phyloP scores from a whole-genome alignment of 2,888 invertebrate genomes.

The Euphydryas editha region DNA sequence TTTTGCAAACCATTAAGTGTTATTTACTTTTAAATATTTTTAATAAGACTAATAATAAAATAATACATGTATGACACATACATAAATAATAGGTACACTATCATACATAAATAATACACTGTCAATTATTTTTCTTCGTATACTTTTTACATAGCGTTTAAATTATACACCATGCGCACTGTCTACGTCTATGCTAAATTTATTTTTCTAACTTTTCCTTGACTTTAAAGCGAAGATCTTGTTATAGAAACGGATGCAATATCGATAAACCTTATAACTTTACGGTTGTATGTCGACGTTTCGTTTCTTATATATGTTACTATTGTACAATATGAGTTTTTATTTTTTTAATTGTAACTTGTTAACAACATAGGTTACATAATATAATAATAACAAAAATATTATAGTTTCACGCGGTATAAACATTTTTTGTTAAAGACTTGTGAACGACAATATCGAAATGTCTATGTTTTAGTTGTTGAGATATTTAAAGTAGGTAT shows the following conservation, averaged over 20 bases:
- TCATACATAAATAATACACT: too few species aligned
- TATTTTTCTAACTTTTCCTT: conserved; percentile 14
- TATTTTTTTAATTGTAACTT: background rate
- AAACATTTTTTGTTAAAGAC: too few species aligned
- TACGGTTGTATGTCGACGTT: conserved; percentile 3
- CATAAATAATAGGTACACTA: too few species aligned
- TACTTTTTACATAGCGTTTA: too few species aligned
- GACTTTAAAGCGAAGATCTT: conserved; percentile 17
- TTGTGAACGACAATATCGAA: too few species aligned
- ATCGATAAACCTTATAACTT: conserved; percentile 19
- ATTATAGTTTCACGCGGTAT: background rate
- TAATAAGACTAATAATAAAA: background rate
- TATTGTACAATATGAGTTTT: background rate
- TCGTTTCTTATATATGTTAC: background rate
- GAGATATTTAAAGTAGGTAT: too few species aligned
- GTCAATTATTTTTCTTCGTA: too few species aligned
- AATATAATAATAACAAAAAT: background rate
- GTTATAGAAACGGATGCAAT: conserved; percentile 23
- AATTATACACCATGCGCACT: too few species aligned
- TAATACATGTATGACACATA: too few species aligned
- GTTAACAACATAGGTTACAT: background rate
- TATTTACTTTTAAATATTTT: background rate
- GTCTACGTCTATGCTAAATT: conserved; percentile 6
- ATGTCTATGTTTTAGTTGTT: too few species aligned
- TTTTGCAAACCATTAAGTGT: conserved; percentile 13